A percentile compares a stretch with the other conserved stretches of the same genome.
phyloP scores from a whole-genome alignment of 2,888 invertebrate species.

The Eretmocerus hayati region DNA sequence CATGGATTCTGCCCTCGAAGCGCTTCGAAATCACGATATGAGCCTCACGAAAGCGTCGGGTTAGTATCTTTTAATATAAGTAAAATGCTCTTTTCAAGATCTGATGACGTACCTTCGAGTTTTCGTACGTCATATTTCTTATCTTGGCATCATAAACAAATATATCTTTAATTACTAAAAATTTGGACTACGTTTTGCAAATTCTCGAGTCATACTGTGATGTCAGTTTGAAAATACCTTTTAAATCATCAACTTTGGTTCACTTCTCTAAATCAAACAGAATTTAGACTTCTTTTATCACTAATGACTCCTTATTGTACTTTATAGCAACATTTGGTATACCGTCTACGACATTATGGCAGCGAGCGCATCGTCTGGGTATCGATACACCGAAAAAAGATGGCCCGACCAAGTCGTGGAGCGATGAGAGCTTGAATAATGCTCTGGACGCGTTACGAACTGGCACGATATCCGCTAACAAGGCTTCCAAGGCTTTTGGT shows the following conservation, averaged over 20 bases:
- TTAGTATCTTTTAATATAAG: constrained; percentile 12
- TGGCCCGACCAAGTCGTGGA: constrained; percentile 81
- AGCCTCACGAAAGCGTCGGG: constrained; percentile 71
- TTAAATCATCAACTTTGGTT: too few species aligned
- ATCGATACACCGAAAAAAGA: constrained; percentile 90
- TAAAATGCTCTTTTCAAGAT: background rate
- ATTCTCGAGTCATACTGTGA: too few species aligned
- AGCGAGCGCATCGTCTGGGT: constrained; percentile 79
- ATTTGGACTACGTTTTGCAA: background rate
- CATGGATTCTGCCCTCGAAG: constrained; percentile 83
- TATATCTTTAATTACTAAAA: background rate
- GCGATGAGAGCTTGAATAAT: constrained; percentile 72
- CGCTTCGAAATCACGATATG: constrained; percentile 79
- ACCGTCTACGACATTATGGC: constrained; percentile 87
- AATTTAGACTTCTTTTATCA: too few species aligned
- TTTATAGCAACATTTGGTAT: constrained; percentile 72
- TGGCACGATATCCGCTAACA: constrained; percentile 82
- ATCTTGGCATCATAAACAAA: background rate
- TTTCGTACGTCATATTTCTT: too few species aligned
- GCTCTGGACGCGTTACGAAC: constrained; percentile 77
- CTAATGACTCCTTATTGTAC: too few species aligned
- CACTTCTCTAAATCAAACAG: too few species aligned
- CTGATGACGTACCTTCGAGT: too few species aligned
- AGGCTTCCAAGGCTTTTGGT: constrained; percentile 85
- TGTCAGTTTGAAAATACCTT: too few species aligned